Base-by-base conservation (phyloP, 2,888 invertebrate species). In the Stegophylla sp. region DNA sequence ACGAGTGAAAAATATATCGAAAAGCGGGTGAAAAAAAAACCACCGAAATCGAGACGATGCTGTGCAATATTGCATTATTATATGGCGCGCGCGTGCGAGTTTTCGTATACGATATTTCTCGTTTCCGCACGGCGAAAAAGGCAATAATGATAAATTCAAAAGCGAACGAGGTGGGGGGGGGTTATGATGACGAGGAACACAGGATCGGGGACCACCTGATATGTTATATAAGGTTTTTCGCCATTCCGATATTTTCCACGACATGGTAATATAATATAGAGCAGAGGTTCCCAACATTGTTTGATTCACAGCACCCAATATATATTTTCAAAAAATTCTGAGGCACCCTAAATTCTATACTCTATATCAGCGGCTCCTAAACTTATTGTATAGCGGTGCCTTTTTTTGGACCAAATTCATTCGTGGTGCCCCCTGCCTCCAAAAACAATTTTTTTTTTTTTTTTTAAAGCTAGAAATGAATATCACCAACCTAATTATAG, bases 141-240 rank as follows among this genome's bases (percentile, higher is more conserved):
- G 76, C 76, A 67, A 76, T 76, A 76, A 67, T 67, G 76, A 76
- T 76, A 76, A 76, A 76, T 76, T 67, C 76, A 67, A 76, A 76
- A 76, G 43, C 53, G 3, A 76, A 66, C 51, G 53, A 20, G 15
- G 15, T 15, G 43, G 17, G 1, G 34, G n/a, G 5, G 74, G 26
- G 48, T n/a, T 9, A 66, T n/a, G 66, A 12, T 17, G n/a, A 34
- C 34, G 34, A 34, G 53, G 53, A 34, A n/a, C n/a, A n/a, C n/a
- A n/a, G 28, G 41, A n/a, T 53, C 34, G 34, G 34, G 0, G 41
- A 4, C 10, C 23, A 59, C 45, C 73, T 61, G 43, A 53, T 76
- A 76, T n/a, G 43, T 76, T 66, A 76, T 76, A 76, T 76, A 23
- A 51, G 34, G 51, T 34, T 75, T 64, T 75, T 48, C 76, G 43